A percentile compares a stretch with the other conserved stretches of the same genome.
phyloP scores from a whole-genome alignment of 2,888 invertebrate species.

The Micoletzkya japonica region DNA sequence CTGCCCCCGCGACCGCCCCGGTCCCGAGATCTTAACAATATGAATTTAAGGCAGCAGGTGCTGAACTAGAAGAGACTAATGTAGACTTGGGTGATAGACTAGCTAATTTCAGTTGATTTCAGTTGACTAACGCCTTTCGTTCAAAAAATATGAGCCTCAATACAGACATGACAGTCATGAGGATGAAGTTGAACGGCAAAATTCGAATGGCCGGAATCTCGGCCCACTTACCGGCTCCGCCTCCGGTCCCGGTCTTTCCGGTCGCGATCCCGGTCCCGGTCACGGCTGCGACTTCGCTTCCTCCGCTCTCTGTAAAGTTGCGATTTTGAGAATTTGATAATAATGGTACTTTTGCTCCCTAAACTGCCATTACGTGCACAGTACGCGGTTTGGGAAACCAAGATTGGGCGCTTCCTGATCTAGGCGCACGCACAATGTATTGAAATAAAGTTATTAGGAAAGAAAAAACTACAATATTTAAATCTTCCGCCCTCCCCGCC shows the following conservation, averaged over 20 bases:
- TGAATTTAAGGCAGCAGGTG: too few species aligned
- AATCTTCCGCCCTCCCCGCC: too few species aligned
- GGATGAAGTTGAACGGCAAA: too few species aligned
- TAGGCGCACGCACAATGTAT: conserved; percentile 19
- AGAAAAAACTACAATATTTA: background rate
- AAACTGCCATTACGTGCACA: too few species aligned
- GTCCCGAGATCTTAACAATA: too few species aligned
- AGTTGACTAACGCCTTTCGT: too few species aligned
- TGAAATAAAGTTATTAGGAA: background rate
- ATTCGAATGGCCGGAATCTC: background rate
- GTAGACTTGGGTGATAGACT: too few species aligned
- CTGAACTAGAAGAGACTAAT: too few species aligned
- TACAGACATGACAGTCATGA: too few species aligned
- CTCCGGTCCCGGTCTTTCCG: conserved; percentile 34
- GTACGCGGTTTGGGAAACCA: too few species aligned
- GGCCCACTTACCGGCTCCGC: conserved; percentile 27
- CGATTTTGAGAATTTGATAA: conserved; percentile 30
- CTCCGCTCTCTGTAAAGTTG: conserved; percentile 34
- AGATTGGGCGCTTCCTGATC: conserved; percentile 40
- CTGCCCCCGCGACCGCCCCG: conserved; percentile 24
- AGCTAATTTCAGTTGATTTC: too few species aligned
- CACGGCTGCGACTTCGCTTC: conserved; percentile 29
- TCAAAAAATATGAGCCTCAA: too few species aligned
- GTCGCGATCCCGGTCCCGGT: conserved; percentile 34
- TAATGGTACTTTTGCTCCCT: background rate